Evolutionary conservation across 2,797 vertebrate species (phyloP), one percentile per base, ranked within the genome.

Genomic region (Silurus lanzhouensis): DNA sequence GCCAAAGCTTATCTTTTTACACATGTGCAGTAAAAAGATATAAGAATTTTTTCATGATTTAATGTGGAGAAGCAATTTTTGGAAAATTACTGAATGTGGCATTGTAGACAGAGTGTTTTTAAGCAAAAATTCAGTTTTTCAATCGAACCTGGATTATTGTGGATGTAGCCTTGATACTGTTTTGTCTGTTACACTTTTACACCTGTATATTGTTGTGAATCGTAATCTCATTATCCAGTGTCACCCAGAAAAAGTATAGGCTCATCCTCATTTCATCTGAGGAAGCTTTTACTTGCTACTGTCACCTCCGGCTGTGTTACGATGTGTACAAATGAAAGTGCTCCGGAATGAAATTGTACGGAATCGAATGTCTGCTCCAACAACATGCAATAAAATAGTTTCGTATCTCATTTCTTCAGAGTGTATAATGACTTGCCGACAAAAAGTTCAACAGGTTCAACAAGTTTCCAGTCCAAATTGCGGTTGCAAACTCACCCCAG

Each of bases 391-490:
- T 27, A 64, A 17, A 9, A 52, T 67, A 12, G 14, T 67, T 81
- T 27, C 27, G 25, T 7, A 14, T 67, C 48, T 27, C 46, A 81
- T 81, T 67, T 27, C 48, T 31, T 67, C 14, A 55, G 12, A 52
- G n/a, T 31, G 48, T 31, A 68, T 55, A 67, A 67, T 14, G 64
- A 52, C 44, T 67, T 14, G 25, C 20, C n/a, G 14, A 55, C 15
- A 22, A 68, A 15, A 27, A 55, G 79, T 81, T 81, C 79, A 81
- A 55, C 66, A 70, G 58, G 80, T 82, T 82, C 81, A 58, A n/a
- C 22, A 38, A 5, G 55, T 71, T 83, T 79, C 27, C 48, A 64
- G 52, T 76, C 83, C 64, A 71, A 83, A 81, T 66, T 74, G 25
- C 15, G 31, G 68, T 38, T 46, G 27, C 63, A 57, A 76, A 76